Percentiles rank a stretch among this genome's conserved stretches.
Conservation (phyloP, 2,888 invertebrate genomes). For the Tethea ocularis region DNA sequence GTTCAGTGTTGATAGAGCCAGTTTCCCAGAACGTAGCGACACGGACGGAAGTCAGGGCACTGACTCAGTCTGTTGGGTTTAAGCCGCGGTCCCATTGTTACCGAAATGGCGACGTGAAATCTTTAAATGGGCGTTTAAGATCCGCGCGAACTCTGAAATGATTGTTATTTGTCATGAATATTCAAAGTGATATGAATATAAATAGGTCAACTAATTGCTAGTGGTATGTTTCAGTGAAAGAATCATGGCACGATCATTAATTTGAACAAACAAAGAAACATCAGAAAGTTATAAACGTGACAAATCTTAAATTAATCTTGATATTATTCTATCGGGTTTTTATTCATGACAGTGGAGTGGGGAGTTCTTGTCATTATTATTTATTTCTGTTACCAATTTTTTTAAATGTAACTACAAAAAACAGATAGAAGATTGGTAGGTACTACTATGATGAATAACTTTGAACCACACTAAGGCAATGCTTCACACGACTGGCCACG, state of each 20-base stretch:
- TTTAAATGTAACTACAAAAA: too few relatives aligned
- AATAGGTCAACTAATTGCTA: not conserved
- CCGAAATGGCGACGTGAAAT: slow-evolving; percentile 47
- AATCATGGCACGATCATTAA: too few relatives aligned
- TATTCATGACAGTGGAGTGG: too few relatives aligned
- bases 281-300: too few relatives aligned
- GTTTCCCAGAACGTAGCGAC: slow-evolving; percentile 60
- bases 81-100: slow-evolving; percentile 42
- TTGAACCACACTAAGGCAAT: slow-evolving; percentile 24
- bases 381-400: too few relatives aligned
- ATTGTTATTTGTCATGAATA: not conserved
- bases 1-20: slow-evolving; percentile 38
- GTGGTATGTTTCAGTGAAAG: too few relatives aligned
- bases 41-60: slow-evolving; percentile 59
- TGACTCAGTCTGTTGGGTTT: slow-evolving; percentile 60
- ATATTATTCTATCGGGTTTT: too few relatives aligned
- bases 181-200: slow-evolving; percentile 1
- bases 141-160: not conserved
- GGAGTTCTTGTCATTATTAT: too few relatives aligned
- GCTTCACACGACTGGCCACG: slow-evolving; percentile 27
- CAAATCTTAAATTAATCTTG: too few relatives aligned
- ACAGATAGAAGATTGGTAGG: not conserved
- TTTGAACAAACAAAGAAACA: too few relatives aligned
- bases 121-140: slow-evolving; percentile 10
- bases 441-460: slow-evolving; percentile 13